Conservation (phyloP, 2,888 invertebrate species). For the Agriopis marginaria region DNA sequence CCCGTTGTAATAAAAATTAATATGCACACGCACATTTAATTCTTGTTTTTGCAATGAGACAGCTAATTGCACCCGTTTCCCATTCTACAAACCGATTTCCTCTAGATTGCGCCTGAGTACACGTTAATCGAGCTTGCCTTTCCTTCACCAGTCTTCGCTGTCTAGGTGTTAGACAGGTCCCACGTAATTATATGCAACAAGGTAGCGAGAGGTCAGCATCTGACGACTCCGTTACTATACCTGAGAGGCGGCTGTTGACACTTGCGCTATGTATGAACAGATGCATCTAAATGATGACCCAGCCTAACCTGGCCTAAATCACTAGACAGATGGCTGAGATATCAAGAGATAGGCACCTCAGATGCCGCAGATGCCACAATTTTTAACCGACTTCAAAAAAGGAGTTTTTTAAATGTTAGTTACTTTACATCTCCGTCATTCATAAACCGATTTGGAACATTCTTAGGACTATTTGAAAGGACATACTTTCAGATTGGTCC, state of each 20-base stretch:
- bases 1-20: conserved; percentile 14
- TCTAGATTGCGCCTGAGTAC: conserved; percentile 11
- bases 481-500: too few relatives aligned
- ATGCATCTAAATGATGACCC: conserved; percentile 28
- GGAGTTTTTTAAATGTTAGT: too few relatives aligned
- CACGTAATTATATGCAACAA: conserved; percentile 29
- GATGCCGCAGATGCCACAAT: conserved; percentile 3
- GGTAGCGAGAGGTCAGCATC: conserved; percentile 30
- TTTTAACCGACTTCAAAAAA: background rate
- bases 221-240: conserved; percentile 28
- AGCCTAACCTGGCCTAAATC: conserved; percentile 27
- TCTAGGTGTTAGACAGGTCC: conserved; percentile 7
- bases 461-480: too few relatives aligned
- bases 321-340: conserved; percentile 15
- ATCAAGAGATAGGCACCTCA: conserved; percentile 4
- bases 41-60: conserved; percentile 6
- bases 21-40: conserved; percentile 22
- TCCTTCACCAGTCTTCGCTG: background rate
- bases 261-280: conserved; percentile 27
- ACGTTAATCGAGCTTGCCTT: conserved; percentile 7
- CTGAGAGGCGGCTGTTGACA: conserved; percentile 24
- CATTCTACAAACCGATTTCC: conserved; percentile 9
- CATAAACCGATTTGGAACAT: too few relatives aligned
- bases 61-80: conserved; percentile 19
- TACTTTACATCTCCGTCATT: too few relatives aligned